Base-by-base conservation (phyloP, 2,113 vertebrate species). In the Festucalex cinctus region DNA sequence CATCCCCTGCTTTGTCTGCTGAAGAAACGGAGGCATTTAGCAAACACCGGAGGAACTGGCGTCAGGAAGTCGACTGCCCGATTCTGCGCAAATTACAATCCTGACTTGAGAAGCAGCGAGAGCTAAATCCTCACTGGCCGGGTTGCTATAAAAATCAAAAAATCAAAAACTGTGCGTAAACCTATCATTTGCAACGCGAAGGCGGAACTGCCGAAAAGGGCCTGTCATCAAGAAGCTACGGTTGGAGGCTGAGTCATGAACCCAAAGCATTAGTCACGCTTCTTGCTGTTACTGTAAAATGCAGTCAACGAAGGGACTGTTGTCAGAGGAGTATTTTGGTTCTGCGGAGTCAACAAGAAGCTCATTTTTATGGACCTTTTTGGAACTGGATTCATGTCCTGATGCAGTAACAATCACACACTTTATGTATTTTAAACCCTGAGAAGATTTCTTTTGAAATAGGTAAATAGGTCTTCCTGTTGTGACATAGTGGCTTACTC, bases 141-240 rank as follows among this genome's bases (percentile, higher is more conserved):
- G 66, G 81, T 79, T 78, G 76, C 77, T 80, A 28, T 83, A 86
- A 84, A 88, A 88, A 83, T 80, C 83, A 46, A 80, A 80, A 72
- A 44, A 14, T 4, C 49, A 62, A 83, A 80, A 81, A 78, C 41
- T 6, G 57, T 2, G 60, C 69, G 65, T 75, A 86, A 90, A 86
- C 85, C 63, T 91, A 78, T 88, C 83, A 90, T 91, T 91, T 90
- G 82, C 66, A 82, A 78, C 43, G 65, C 17, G 79, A 20, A 83
- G 84, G 75, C 74, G 70, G 76, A 80, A 76, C 71, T 46, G 75
- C 81, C 79, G 66, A 49, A 76, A 76, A 63, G 32, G 80, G 74
- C 83, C 88, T 87, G 75, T 89, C 84, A 90, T 89, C 71, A 65
- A 77, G 72, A 73, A 56, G 68, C 73, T 46, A 49, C 28, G 20